Conservation (phyloP, 2,113 vertebrate species). For the Leucosticte australis region DNA sequence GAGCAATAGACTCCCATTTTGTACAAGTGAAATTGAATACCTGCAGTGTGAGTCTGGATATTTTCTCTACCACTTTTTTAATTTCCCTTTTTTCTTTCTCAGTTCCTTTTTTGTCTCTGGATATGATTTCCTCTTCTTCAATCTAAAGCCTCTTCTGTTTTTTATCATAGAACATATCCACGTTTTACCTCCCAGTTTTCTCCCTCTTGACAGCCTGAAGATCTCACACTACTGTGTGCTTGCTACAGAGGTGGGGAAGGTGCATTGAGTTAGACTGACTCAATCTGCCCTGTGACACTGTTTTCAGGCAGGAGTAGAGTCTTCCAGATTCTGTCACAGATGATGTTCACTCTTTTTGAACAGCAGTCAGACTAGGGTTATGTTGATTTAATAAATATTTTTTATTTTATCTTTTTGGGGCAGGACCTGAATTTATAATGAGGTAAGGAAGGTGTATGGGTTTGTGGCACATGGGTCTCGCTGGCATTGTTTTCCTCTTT, state of each 20-base stretch:
- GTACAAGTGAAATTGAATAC: not conserved
- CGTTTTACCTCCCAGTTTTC: not conserved
- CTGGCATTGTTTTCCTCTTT: not conserved
- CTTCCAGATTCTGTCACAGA: not conserved
- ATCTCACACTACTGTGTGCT: not conserved
- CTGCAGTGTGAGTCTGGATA: not conserved
- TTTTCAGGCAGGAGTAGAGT: not conserved
- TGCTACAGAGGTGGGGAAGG: not conserved
- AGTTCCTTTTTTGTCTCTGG: not conserved
- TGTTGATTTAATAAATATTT: not conserved
- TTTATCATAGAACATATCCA: not conserved
- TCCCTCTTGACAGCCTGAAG: not conserved
- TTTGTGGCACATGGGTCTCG: not conserved
- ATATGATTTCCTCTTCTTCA: not conserved
- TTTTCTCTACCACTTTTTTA: not conserved
- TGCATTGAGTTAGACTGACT: not conserved
- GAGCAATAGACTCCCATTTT: not conserved
- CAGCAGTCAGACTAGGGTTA: not conserved
- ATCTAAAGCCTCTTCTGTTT: not conserved
- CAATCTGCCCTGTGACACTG: not conserved
- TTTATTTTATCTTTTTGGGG: not conserved
- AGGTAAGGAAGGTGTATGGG: not conserved
- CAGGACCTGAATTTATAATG: not conserved
- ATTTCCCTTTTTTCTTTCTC: not conserved
- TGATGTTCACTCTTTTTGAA: not conserved